Evolutionary conservation across 2,113 vertebrate species (phyloP).

Genomic region (Oryzias javanicus): DNA sequence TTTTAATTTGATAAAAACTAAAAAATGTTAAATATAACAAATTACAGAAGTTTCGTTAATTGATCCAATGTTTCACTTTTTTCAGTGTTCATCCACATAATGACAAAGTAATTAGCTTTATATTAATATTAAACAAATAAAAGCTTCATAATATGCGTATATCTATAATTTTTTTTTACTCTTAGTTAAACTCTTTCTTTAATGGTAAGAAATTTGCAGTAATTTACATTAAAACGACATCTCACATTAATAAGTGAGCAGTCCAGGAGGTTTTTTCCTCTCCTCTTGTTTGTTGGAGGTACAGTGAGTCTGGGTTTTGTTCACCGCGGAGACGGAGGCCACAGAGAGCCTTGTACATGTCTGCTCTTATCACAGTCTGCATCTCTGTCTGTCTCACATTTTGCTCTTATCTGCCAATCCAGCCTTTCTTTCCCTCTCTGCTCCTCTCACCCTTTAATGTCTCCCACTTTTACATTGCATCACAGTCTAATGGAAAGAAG

Average conservation of each 20-base stretch:
- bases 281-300: conserved; percentile 18
- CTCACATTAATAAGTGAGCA: background rate
- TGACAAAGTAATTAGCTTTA: no score
- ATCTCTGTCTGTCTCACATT: conserved; percentile 42
- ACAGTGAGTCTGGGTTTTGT: conserved; percentile 38
- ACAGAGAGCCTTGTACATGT: conserved; percentile 56
- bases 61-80: no score
- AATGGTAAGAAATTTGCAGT: no score
- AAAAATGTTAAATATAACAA: no score
- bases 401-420: conserved; percentile 34
- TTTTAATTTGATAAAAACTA: no score
- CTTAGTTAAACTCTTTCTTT: no score
- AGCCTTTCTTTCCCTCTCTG: conserved; percentile 20
- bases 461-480: conserved; percentile 9
- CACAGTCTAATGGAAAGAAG: conserved; percentile 16
- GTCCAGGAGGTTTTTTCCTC: conserved; percentile 11
- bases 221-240: background rate
- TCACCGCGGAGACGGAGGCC: conserved; percentile 28
- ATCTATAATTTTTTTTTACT: no score
- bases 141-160: no score
- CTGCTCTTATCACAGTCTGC: conserved; percentile 52
- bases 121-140: no score
- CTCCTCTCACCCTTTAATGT: conserved; percentile 2
- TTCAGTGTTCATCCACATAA: no score
- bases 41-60: no score